phyloP scores from a whole-genome alignment of 2,797 vertebrate genomes.

The Syndactyla subalaris region DNA sequence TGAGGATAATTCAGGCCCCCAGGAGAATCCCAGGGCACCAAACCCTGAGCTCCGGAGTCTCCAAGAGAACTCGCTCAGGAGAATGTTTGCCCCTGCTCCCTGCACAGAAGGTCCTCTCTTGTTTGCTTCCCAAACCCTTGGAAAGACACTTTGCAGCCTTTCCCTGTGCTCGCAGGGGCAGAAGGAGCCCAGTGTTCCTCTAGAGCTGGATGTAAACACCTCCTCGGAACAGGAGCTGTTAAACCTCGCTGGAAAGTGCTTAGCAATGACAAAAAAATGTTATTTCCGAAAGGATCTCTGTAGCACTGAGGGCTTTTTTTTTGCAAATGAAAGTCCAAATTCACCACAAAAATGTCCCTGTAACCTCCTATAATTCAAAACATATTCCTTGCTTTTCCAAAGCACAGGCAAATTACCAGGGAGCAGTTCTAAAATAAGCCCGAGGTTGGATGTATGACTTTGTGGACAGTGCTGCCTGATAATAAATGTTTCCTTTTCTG shows the following conservation, averaged over 20 bases:
- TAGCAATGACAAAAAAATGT: slow-evolving; percentile 75
- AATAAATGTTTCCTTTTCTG: slow-evolving; percentile 65
- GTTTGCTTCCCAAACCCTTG: not conserved
- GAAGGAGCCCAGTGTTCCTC: not conserved
- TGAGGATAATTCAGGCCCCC: not conserved
- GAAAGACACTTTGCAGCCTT: not conserved
- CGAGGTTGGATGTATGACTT: slow-evolving; percentile 79
- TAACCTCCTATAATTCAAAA: slow-evolving; percentile 93
- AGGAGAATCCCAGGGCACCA: not conserved
- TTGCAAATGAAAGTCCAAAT: slow-evolving; percentile 85
- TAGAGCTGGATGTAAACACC: slow-evolving; percentile 57
- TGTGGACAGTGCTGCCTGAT: slow-evolving; percentile 79
- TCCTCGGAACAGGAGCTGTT: slow-evolving; percentile 68
- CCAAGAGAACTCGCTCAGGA: not conserved
- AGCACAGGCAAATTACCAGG: slow-evolving; percentile 85
- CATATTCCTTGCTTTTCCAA: slow-evolving; percentile 90
- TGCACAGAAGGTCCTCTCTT: not conserved
- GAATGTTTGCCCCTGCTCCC: not conserved
- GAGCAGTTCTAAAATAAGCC: slow-evolving; percentile 85
- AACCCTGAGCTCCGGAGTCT: not conserved
- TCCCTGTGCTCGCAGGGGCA: not conserved
- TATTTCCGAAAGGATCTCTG: slow-evolving; percentile 69
- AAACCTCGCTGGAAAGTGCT: slow-evolving; percentile 71
- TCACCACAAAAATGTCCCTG: slow-evolving; percentile 94
- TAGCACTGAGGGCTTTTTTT: slow-evolving; percentile 58